phyloP scores from a whole-genome alignment of 2,113 vertebrate genomes.

The Myrmophylax atrothorax region DNA sequence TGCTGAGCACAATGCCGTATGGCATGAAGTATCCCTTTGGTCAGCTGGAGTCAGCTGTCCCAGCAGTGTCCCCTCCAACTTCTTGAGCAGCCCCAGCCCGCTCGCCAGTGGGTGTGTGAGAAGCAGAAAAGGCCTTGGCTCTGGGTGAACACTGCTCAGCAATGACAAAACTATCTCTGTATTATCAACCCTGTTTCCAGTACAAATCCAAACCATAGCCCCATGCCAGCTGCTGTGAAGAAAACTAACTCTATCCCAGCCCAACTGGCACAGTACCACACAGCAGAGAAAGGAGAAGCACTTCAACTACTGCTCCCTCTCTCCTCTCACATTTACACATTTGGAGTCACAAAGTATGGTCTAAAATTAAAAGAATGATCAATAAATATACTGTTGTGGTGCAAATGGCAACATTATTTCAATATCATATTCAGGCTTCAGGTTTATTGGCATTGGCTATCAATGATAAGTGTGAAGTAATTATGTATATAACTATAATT shows the following conservation, averaged over 20 bases:
- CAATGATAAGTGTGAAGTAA: conserved; percentile 10
- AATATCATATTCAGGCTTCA: not conserved
- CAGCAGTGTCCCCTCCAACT: not conserved
- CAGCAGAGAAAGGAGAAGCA: not conserved
- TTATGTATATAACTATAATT: conserved; percentile 1
- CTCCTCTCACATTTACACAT: not conserved
- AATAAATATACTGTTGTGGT: not conserved
- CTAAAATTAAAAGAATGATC: conserved; percentile 6
- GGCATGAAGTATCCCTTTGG: not conserved
- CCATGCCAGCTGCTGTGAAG: not conserved
- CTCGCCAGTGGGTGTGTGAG: accelerated
- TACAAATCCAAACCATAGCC: not conserved
- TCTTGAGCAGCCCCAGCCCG: not conserved
- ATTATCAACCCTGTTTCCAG: not conserved
- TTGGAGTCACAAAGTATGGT: not conserved
- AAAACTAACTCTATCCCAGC: not conserved
- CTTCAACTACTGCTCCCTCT: not conserved
- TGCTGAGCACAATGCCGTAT: accelerated
- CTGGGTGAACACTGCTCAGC: not conserved
- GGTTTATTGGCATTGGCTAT: conserved; percentile 42
- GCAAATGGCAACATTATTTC: conserved; percentile 1
- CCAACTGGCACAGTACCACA: not conserved
- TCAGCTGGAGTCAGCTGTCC: not conserved
- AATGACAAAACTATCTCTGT: not conserved
- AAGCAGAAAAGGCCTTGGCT: not conserved